A percentile compares a stretch with the other conserved stretches of the same genome.
These are phyloP conservation scores for Platalea minor DNA, from an alignment of 2,797 vertebrate genomes.

Conservation along the genomic window DNA sequence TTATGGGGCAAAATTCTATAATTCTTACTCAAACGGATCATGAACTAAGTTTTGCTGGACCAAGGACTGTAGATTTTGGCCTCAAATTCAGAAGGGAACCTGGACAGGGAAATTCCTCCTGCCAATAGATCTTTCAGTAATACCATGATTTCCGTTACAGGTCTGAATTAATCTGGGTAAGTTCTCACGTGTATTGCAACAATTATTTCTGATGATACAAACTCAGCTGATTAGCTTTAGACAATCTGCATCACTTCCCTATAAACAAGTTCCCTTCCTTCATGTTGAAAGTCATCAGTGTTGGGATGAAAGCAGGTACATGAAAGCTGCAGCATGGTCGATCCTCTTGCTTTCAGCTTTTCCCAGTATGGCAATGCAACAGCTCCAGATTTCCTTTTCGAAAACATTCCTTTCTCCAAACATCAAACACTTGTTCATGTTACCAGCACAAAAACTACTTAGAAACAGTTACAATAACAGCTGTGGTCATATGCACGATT, in stretches of 20 bases:
- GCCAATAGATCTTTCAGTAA: background rate
- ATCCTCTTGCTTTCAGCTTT: background rate
- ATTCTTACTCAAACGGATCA: background rate
- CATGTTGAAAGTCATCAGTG: background rate
- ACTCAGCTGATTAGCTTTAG: background rate
- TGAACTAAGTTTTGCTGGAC: background rate
- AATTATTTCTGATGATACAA: background rate
- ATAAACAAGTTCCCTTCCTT: background rate
- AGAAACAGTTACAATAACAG: background rate
- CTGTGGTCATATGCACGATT: background rate
- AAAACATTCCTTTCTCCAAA: background rate
- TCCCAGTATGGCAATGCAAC: background rate
- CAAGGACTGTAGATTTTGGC: background rate
- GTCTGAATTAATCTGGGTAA: background rate
- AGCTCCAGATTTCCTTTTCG: background rate
- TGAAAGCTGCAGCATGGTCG: background rate
- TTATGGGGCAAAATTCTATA: background rate
- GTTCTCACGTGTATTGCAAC: background rate
- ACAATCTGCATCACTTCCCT: background rate
- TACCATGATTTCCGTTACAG: background rate
- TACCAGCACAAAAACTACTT: background rate
- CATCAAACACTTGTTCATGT: background rate
- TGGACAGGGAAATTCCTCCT: background rate
- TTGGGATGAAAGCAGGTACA: background rate
- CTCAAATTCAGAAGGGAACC: background rate